phyloP scores from a whole-genome alignment of 2,888 invertebrate genomes.

The Ophion costatus region DNA sequence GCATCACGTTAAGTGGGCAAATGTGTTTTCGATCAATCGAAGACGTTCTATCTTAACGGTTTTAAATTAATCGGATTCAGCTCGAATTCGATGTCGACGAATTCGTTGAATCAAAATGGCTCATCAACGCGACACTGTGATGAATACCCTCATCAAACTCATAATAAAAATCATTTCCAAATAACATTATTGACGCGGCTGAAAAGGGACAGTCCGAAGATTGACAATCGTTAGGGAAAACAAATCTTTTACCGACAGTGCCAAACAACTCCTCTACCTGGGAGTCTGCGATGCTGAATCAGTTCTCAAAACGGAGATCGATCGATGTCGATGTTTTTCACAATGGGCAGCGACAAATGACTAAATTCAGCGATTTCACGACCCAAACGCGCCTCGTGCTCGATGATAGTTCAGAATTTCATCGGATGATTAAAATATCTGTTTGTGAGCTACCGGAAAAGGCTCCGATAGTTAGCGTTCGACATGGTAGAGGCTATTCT shows the following conservation, averaged over 20 bases:
- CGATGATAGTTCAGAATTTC: conserved; percentile 46
- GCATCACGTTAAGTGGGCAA: too few species aligned
- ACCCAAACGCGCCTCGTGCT: conserved; percentile 23
- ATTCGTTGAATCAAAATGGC: too few species aligned
- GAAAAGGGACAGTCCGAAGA: not conserved
- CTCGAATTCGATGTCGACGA: too few species aligned
- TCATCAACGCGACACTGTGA: not conserved
- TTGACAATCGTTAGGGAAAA: not conserved
- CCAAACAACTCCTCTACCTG: not conserved
- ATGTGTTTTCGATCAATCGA: too few species aligned
- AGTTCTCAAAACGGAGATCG: conserved; percentile 4
- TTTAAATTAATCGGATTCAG: too few species aligned
- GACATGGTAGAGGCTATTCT: conserved; percentile 45
- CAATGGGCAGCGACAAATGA: not conserved
- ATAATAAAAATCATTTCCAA: not conserved
- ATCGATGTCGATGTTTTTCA: conserved; percentile 8
- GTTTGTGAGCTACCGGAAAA: conserved; percentile 21
- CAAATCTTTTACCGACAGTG: not conserved
- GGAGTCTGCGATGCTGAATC: not conserved
- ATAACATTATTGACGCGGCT: not conserved
- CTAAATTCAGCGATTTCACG: conserved; percentile 5
- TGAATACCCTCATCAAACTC: not conserved
- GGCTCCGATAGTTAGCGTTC: conserved; percentile 14
- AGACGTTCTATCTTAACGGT: too few species aligned
- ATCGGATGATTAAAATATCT: conserved; percentile 56